Base-by-base conservation (phyloP, 2,888 invertebrate genomes). In the Acanthosoma haemorrhoidale region DNA sequence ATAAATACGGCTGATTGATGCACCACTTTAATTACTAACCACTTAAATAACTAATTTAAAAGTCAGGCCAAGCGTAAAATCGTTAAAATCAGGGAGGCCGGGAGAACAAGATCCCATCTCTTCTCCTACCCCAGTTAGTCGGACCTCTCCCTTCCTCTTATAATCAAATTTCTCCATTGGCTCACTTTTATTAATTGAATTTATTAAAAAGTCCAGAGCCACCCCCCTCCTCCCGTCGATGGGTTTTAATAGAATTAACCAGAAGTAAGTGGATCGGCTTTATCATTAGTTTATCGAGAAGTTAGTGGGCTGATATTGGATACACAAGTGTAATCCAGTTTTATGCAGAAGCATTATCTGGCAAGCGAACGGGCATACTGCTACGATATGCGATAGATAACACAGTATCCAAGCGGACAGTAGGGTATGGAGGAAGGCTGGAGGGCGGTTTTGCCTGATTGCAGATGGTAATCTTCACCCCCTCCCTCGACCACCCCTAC, bases 181-280 rank as follows among this genome's bases (percentile, higher is more conserved):
- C 39, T 64, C 39, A 38, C 59, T 64, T 64, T 64, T 64, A 64
- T 64, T 64, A 64, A 64, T 64, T 64, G 64, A 64, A 41, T 64
- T 64, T 64, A 64, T 64, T 64, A 64, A 64, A 58, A 34, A 34
- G 59, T 59, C 34, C 31, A 13, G 13, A n/a, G 31, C 13, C n/a
- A n/a, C n/a, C n/a, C n/a, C n/a, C n/a, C n/a, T n/a, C n/a, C n/a
- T n/a, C n/a, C n/a, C n/a, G n/a, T n/a, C n/a, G n/a, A n/a, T 34
- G 11, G 15, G 59, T 34, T 59, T 59, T 59, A 59, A 59, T 59
- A 59, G 32, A 18, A 25, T 59, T 11, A 21, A n/a, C n/a, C n/a
- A n/a, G n/a, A 21, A 21, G 21, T 13, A 43, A 6, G 21, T 43
- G 43, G 25, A 43, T 21, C 25, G 43, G 25, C 9, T 43, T 43